A percentile compares a stretch with the other conserved stretches of the same genome.
Evolutionary conservation across 2,888 invertebrate genomes (phyloP).

Genomic region (Argyra leucocephala): DNA sequence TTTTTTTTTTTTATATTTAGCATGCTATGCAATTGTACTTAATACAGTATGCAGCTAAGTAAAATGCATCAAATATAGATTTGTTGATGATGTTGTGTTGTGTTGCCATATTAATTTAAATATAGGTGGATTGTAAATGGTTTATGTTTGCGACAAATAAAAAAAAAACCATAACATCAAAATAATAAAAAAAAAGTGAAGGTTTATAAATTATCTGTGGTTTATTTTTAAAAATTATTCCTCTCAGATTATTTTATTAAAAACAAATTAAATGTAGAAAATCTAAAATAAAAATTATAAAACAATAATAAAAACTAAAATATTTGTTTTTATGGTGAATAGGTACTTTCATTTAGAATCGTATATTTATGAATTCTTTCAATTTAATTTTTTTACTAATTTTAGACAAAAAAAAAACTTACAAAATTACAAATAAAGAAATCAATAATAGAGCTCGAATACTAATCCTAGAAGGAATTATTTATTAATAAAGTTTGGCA

Average conservation of each 20-base stretch:
- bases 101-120: not conserved
- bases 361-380: not conserved
- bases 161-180: no score
- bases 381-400: not conserved
- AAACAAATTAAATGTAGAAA: no score
- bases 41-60: not conserved
- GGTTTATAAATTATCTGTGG: not conserved
- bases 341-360: not conserved
- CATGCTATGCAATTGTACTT: not conserved
- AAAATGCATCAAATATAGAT: not conserved
- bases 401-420: not conserved
- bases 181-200: not conserved
- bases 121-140: not conserved
- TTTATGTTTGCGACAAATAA: constrained; percentile 5
- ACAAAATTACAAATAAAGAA: no score
- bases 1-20: not conserved
- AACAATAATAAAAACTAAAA: not conserved
- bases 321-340: not conserved
- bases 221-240: not conserved
- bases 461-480: no score
- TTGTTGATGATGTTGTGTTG: not conserved
- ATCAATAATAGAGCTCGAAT: no score
- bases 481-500: no score
- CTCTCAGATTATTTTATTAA: constrained; percentile 2
- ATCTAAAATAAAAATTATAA: no score